These are phyloP conservation scores for Tapera naevia DNA, from an alignment of 2,797 vertebrate species.

Conservation along the genomic window DNA sequence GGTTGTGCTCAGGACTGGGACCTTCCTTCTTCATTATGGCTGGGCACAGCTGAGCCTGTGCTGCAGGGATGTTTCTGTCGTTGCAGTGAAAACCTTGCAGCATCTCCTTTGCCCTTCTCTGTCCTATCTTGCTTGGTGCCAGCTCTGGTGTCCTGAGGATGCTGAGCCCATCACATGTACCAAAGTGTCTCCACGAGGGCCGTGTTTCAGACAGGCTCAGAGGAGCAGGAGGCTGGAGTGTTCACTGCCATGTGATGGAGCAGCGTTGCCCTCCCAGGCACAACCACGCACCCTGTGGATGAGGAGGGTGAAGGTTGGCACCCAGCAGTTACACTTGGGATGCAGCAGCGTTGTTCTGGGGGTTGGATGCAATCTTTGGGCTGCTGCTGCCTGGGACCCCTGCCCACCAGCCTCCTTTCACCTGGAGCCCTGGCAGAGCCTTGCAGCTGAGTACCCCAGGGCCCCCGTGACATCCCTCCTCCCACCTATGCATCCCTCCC, in stretches of 20 bases:
- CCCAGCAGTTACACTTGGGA: neutral
- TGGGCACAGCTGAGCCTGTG: fast-evolving
- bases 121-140: neutral
- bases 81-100: neutral
- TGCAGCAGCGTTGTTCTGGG: neutral
- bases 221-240: neutral
- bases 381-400: neutral
- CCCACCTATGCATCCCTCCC: too few relatives aligned
- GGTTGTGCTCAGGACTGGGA: neutral
- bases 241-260: neutral
- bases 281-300: neutral
- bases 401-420: neutral
- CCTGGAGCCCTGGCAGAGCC: neutral
- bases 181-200: fast-evolving
- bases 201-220: fast-evolving
- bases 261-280: neutral
- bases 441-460: neutral
- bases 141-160: fast-evolving
- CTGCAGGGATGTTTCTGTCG: neutral
- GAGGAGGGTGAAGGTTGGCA: neutral
- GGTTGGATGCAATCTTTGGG: fast-evolving
- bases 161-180: fast-evolving
- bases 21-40: neutral
- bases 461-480: too few relatives aligned
- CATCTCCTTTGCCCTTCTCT: neutral